These are phyloP conservation scores for Andrena hattorfiana DNA, from an alignment of 2,888 invertebrate genomes.

Conservation along the genomic window DNA sequence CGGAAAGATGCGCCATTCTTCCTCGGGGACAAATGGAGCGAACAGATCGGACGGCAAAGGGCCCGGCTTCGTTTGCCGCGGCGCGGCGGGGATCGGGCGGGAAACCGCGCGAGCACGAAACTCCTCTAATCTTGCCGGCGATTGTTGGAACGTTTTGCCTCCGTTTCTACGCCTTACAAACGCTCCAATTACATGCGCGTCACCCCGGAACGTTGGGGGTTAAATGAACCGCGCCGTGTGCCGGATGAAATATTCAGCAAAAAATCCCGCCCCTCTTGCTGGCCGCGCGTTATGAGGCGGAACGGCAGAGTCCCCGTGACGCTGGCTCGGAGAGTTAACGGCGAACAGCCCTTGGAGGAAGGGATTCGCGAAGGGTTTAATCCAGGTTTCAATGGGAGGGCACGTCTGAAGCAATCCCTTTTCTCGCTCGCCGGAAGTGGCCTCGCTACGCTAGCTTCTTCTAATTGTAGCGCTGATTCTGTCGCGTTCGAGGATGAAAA, in stretches of 20 bases:
- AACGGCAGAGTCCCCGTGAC: slow-evolving; percentile 25
- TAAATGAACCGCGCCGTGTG: slow-evolving; percentile 51
- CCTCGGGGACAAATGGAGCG: background rate
- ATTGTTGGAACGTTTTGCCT: slow-evolving; percentile 42
- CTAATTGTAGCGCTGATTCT: slow-evolving; percentile 73
- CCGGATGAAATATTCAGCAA: slow-evolving; percentile 54
- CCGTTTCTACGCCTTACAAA: slow-evolving; percentile 38
- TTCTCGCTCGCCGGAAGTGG: slow-evolving; percentile 41
- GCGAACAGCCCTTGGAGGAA: slow-evolving; percentile 37
- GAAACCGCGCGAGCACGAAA: slow-evolving; percentile 23
- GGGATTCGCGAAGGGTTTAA: slow-evolving; percentile 70
- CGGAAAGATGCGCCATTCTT: background rate
- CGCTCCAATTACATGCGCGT: slow-evolving; percentile 50
- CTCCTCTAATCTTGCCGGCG: slow-evolving; percentile 46
- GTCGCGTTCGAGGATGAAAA: slow-evolving; percentile 61
- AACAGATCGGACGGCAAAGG: slow-evolving; percentile 11
- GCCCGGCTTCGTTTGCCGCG: background rate
- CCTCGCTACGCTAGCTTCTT: slow-evolving; percentile 47
- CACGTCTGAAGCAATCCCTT: slow-evolving; percentile 65
- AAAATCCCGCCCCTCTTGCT: slow-evolving; percentile 23
- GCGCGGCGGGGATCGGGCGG: background rate
- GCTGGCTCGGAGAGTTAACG: slow-evolving; percentile 55
- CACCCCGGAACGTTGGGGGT: slow-evolving; percentile 25
- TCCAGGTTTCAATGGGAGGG: slow-evolving; percentile 68
- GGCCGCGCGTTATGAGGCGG: slow-evolving; percentile 41